Evolutionary conservation across 2,797 vertebrate genomes (phyloP).

Genomic region (Leontocebus nigricollis): DNA sequence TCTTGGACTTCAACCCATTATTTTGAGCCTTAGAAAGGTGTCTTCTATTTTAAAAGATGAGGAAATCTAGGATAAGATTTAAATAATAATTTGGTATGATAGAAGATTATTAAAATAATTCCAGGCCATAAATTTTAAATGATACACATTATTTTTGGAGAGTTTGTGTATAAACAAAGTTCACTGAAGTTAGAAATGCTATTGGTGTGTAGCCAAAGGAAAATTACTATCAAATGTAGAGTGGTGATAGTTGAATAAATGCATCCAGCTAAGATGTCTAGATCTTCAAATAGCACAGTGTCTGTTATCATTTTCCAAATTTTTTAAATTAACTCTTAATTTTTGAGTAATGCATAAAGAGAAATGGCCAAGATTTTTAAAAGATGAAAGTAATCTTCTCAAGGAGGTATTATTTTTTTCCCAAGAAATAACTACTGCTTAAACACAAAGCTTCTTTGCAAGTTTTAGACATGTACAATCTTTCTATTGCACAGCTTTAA

Average conservation of each 20-base stretch:
- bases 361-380: background rate
- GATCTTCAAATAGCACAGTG: background rate
- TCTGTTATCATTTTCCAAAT: constrained; percentile 25
- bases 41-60: constrained; percentile 6
- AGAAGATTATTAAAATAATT: constrained; percentile 26
- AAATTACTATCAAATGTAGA: constrained; percentile 58
- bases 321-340: constrained; percentile 37
- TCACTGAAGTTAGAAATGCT: constrained; percentile 37
- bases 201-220: constrained; percentile 21
- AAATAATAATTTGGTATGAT: constrained; percentile 21
- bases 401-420: constrained; percentile 37
- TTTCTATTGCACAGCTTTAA: background rate
- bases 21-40: background rate
- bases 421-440: constrained; percentile 25
- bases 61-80: constrained; percentile 6
- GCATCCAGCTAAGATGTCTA: constrained; percentile 27
- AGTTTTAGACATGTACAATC: constrained; percentile 31
- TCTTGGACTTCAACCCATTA: background rate
- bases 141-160: background rate
- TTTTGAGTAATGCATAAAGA: constrained; percentile 21
- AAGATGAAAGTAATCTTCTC: constrained; percentile 10
- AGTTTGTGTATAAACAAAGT: constrained; percentile 5
- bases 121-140: background rate
- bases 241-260: constrained; percentile 31
- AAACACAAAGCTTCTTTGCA: background rate